Percentiles rank a stretch among this genome's conserved stretches.
Conservation (phyloP, 2,113 vertebrate genomes). For the Entosphenus tridentatus region DNA sequence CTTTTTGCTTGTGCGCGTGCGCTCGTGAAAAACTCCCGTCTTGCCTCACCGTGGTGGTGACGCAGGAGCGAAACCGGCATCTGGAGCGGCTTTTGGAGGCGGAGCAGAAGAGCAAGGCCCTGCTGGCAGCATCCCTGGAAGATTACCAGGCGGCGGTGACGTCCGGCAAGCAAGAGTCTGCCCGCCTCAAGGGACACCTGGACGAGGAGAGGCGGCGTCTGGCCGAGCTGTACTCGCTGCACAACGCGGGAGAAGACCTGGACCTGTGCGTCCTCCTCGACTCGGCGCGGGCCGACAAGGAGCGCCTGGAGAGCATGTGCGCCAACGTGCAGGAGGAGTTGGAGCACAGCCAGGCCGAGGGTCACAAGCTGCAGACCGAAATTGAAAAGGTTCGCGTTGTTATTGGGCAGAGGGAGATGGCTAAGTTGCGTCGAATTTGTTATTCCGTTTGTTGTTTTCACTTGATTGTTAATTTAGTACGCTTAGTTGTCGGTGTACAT, state of each 20-base stretch:
- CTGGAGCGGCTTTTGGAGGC: slow-evolving; percentile 67
- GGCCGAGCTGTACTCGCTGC: slow-evolving; percentile 58
- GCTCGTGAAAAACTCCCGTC: no score
- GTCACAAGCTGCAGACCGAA: slow-evolving; percentile 43
- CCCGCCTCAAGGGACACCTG: slow-evolving; percentile 46
- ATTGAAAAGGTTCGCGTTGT: slow-evolving; percentile 41
- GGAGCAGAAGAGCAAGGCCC: slow-evolving; percentile 42
- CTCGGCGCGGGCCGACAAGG: slow-evolving; percentile 52
- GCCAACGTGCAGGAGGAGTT: slow-evolving; percentile 47
- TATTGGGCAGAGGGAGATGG: not conserved
- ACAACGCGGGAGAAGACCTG: slow-evolving; percentile 55
- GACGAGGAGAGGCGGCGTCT: slow-evolving; percentile 74
- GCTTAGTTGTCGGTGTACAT: no score
- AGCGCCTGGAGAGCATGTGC: slow-evolving; percentile 54
- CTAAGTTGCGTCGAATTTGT: no score
- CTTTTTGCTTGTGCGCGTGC: no score
- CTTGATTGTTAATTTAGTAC: no score
- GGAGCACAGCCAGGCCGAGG: slow-evolving; percentile 41
- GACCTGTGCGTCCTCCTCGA: slow-evolving; percentile 70
- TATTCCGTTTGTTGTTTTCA: no score
- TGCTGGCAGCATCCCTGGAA: slow-evolving; percentile 37
- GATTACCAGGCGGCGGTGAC: slow-evolving; percentile 48
- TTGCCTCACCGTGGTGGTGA: no score
- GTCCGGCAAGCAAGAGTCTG: slow-evolving; percentile 54
- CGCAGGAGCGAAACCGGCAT: slow-evolving; percentile 56